Percentiles rank a stretch among this genome's conserved stretches.
These are phyloP conservation scores for Trachurus trachurus DNA, from an alignment of 2,797 vertebrate genomes.

Conservation along the genomic window DNA sequence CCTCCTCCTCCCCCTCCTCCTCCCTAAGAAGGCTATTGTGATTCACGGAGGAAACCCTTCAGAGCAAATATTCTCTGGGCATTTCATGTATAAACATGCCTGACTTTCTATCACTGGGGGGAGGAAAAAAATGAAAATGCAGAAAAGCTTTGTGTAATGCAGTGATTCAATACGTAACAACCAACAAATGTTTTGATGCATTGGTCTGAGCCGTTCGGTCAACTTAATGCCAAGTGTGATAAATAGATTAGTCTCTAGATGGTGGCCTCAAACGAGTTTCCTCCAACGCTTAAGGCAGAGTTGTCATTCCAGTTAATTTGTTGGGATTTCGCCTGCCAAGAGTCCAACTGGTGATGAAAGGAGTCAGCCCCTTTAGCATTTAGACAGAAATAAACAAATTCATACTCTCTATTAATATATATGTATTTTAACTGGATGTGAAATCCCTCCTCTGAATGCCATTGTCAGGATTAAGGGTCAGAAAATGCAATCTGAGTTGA, in stretches of 20 bases:
- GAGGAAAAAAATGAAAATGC: constrained; percentile 56
- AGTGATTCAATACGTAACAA: constrained; percentile 76
- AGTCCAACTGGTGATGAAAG: constrained; percentile 79
- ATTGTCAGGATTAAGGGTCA: constrained; percentile 83
- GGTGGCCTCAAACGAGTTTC: constrained; percentile 83
- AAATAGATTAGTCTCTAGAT: constrained; percentile 88
- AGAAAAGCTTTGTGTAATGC: constrained; percentile 74
- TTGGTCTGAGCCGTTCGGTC: constrained; percentile 76
- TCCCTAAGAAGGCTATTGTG: constrained; percentile 88
- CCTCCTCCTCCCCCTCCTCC: constrained; percentile 43
- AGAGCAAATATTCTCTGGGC: constrained; percentile 87
- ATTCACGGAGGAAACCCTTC: constrained; percentile 88
- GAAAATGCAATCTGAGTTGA: constrained; percentile 78
- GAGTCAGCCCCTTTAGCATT: constrained; percentile 81
- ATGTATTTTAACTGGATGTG: constrained; percentile 77
- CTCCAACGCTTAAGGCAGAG: constrained; percentile 71
- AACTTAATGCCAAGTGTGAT: constrained; percentile 86
- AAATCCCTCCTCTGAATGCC: constrained; percentile 73
- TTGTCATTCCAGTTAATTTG: constrained; percentile 87
- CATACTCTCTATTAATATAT: constrained; percentile 79
- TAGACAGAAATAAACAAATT: constrained; percentile 84
- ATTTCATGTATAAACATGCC: constrained; percentile 89
- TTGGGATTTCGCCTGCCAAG: constrained; percentile 80
- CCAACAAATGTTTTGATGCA: constrained; percentile 77
- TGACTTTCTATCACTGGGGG: constrained; percentile 81